Conservation (phyloP, 1,140 invertebrate genomes). For the Drosophila willistoni region DNA sequence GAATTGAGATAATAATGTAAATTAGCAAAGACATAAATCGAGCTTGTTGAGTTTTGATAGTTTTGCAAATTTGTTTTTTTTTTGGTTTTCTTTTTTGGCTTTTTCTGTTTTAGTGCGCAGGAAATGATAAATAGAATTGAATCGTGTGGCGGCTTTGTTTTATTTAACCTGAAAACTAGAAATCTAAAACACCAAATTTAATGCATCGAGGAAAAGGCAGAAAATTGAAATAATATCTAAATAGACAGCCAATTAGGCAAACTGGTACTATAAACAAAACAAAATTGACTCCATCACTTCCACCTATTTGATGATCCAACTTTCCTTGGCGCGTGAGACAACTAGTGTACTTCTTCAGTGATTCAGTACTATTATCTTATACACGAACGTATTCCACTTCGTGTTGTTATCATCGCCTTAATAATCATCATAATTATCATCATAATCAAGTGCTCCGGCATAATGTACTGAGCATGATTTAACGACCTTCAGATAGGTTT, state of each 20-base stretch:
- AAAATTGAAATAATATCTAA: constrained; percentile 43
- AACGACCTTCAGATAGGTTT: constrained; percentile 31
- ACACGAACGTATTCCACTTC: not conserved
- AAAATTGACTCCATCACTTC: not conserved
- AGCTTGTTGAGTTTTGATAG: constrained; percentile 43
- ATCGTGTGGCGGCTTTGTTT: constrained; percentile 42
- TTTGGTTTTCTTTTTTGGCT: not conserved
- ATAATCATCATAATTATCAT: constrained; percentile 12
- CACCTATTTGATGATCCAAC: constrained; percentile 4
- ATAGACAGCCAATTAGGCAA: constrained; percentile 58
- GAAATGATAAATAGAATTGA: constrained; percentile 60
- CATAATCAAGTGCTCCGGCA: not conserved
- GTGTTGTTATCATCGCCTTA: constrained; percentile 5
- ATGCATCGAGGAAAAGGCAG: constrained; percentile 60
- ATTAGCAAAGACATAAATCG: constrained; percentile 67
- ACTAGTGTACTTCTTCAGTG: not conserved
- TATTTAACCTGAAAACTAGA: constrained; percentile 55
- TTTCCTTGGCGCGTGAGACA: constrained; percentile 50
- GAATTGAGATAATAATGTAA: constrained; percentile 52
- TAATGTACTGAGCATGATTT: not conserved
- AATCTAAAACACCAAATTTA: constrained; percentile 46
- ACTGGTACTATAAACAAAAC: constrained; percentile 44
- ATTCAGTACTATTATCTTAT: too few species aligned
- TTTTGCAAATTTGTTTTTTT: constrained; percentile 29
- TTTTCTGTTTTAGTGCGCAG: constrained; percentile 46